A percentile compares a stretch with the other conserved stretches of the same genome.
Evolutionary conservation across 1,140 invertebrate genomes (phyloP).

Genomic region (Periplaneta americana): DNA sequence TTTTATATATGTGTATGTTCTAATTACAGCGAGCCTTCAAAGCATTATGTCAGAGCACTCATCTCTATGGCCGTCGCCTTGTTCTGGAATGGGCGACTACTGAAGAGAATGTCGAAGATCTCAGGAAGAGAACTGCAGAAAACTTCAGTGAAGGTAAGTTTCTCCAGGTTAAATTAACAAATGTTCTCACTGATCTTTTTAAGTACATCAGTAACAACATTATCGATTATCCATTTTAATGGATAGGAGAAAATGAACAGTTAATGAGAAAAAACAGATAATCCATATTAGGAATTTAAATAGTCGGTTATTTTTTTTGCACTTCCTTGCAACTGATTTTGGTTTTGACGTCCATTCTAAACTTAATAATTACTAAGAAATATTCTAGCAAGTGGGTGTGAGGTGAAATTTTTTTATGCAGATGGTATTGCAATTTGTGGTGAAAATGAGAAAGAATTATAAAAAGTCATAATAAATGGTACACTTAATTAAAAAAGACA

Average conservation of each 20-base stretch:
- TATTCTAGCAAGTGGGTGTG: too few relatives aligned
- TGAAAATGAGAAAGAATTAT: too few relatives aligned
- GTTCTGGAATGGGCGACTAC: slow-evolving; percentile 94
- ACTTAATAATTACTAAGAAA: too few relatives aligned
- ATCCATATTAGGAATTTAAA: too few relatives aligned
- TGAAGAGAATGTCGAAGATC: slow-evolving; percentile 69
- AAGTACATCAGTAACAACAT: neutral
- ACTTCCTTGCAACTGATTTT: neutral
- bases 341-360: neutral
- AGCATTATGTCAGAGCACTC: slow-evolving; percentile 88
- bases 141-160: slow-evolving; percentile 42
- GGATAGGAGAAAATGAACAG: neutral
- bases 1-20: slow-evolving; percentile 9
- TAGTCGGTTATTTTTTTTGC: too few relatives aligned
- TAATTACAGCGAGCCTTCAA: slow-evolving; percentile 80
- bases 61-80: slow-evolving; percentile 92
- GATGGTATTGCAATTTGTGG: too few relatives aligned
- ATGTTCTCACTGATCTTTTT: neutral
- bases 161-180: neutral
- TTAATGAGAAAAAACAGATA: too few relatives aligned
- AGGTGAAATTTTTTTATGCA: too few relatives aligned
- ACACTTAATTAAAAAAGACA: too few relatives aligned
- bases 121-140: slow-evolving; percentile 81
- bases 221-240: neutral
- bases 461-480: too few relatives aligned